Conservation (phyloP, 1,140 invertebrate genomes). For the Pseudomyrmex dendroicus region DNA sequence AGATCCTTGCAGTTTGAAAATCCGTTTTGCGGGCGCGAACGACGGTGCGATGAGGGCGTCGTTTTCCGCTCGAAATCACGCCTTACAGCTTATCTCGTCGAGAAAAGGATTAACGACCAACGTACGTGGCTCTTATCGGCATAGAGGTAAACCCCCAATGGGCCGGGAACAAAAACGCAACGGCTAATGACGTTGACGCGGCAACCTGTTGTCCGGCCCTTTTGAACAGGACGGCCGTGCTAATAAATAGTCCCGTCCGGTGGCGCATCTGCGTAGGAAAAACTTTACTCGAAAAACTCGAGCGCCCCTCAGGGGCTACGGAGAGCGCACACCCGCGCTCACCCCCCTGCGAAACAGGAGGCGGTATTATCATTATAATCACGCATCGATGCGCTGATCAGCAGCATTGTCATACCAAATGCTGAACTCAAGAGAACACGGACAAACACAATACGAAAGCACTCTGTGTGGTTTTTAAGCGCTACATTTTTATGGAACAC, state of each 20-base stretch:
- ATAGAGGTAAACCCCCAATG: slow-evolving; percentile 57
- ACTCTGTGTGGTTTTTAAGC: slow-evolving; percentile 24
- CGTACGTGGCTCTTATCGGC: slow-evolving; percentile 53
- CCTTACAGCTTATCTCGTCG: slow-evolving; percentile 48
- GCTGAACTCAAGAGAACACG: slow-evolving; percentile 69
- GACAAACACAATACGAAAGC: slow-evolving; percentile 30
- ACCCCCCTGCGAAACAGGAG: slow-evolving; percentile 70
- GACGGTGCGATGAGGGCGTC: slow-evolving; percentile 4
- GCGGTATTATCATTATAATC: slow-evolving; percentile 84
- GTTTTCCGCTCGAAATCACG: slow-evolving; percentile 33
- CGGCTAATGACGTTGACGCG: slow-evolving; percentile 79
- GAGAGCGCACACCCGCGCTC: slow-evolving; percentile 68
- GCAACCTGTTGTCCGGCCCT: slow-evolving; percentile 80
- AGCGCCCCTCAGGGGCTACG: slow-evolving; percentile 74
- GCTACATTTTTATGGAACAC: slow-evolving; percentile 12
- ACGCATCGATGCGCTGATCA: slow-evolving; percentile 82
- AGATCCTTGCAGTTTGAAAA: slow-evolving; percentile 2
- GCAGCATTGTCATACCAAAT: slow-evolving; percentile 83
- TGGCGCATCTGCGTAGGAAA: slow-evolving; percentile 80
- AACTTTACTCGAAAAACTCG: slow-evolving; percentile 77
- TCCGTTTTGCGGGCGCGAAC: slow-evolving; percentile 6
- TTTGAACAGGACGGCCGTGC: slow-evolving; percentile 73
- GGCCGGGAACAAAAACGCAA: slow-evolving; percentile 68
- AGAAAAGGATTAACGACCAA: slow-evolving; percentile 57
- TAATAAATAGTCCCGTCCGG: slow-evolving; percentile 81